Evolutionary conservation across 2,888 invertebrate species (phyloP).

Genomic region (Chydorus sphaericus): DNA sequence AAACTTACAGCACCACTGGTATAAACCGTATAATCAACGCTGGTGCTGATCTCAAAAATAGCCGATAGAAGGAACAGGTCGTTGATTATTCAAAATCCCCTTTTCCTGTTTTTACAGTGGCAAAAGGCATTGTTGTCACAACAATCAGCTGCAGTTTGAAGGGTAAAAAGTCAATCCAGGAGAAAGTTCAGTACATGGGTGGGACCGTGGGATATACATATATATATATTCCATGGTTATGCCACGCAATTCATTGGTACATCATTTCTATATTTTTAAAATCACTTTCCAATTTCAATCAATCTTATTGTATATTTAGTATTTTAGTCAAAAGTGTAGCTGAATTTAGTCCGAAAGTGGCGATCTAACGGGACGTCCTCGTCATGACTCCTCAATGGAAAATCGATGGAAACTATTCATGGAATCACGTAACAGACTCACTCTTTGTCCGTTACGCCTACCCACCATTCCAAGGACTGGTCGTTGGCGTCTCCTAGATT

Average conservation of each 20-base stretch:
- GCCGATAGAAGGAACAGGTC: constrained; percentile 75
- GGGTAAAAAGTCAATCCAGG: constrained; percentile 32
- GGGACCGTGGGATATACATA: constrained; percentile 29
- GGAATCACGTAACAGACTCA: constrained; percentile 46
- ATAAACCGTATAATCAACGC: constrained; percentile 74
- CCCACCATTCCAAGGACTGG: constrained; percentile 60
- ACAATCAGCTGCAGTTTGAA: constrained; percentile 39
- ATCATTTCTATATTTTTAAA: too few species aligned
- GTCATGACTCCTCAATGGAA: constrained; percentile 70
- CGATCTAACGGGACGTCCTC: constrained; percentile 47
- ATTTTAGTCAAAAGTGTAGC: background rate
- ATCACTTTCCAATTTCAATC: too few species aligned
- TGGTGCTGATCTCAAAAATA: constrained; percentile 77
- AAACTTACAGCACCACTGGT: constrained; percentile 55
- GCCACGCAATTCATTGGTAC: constrained; percentile 71
- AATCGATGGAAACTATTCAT: constrained; percentile 40
- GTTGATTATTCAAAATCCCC: constrained; percentile 57
- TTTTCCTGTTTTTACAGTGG: constrained; percentile 62
- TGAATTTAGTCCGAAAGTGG: constrained; percentile 37
- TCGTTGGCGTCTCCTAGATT: constrained; percentile 64
- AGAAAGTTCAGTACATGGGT: constrained; percentile 29
- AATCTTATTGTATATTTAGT: too few species aligned
- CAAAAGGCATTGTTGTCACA: constrained; percentile 48
- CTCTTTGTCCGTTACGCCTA: constrained; percentile 45
- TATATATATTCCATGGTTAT: constrained; percentile 28